Evolutionary conservation across 30 jellyfish, hydroid and myxozoan species (phyloP).

Genomic region (Mastigias papua): DNA sequence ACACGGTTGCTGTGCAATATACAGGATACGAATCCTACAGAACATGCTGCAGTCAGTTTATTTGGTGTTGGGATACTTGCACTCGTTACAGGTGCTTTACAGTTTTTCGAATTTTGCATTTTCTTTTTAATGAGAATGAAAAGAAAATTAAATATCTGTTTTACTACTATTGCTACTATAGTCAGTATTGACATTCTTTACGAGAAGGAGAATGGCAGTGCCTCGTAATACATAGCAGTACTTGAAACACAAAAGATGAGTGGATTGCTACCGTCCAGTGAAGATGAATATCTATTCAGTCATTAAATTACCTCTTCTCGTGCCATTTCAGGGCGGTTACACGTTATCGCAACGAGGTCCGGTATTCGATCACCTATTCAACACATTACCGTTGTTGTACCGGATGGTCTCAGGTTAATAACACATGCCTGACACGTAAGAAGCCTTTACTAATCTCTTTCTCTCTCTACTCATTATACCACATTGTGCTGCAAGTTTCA

Average conservation of each 20-base stretch:
- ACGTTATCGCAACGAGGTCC: conserved; percentile 14
- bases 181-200: too few relatives aligned
- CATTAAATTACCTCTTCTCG: too few relatives aligned
- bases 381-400: conserved; percentile 24
- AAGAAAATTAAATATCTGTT: too few relatives aligned
- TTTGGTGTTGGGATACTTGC: conserved; percentile 57
- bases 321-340: conserved; percentile 22
- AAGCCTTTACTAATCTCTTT: not conserved
- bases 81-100: not conserved
- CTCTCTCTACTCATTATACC: not conserved
- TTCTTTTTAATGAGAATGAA: too few relatives aligned
- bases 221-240: too few relatives aligned
- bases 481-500: too few relatives aligned
- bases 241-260: too few relatives aligned
- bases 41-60: conserved; percentile 58
- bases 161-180: too few relatives aligned
- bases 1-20: conserved; percentile 17
- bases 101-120: too few relatives aligned
- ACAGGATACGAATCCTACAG: conserved; percentile 32
- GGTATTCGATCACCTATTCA: conserved; percentile 7
- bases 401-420: conserved; percentile 36
- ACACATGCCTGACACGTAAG: not conserved
- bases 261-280: too few relatives aligned
- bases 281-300: too few relatives aligned
- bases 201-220: too few relatives aligned